phyloP scores from a whole-genome alignment of 2,888 invertebrate genomes.

The Scrobipalpa costella region DNA sequence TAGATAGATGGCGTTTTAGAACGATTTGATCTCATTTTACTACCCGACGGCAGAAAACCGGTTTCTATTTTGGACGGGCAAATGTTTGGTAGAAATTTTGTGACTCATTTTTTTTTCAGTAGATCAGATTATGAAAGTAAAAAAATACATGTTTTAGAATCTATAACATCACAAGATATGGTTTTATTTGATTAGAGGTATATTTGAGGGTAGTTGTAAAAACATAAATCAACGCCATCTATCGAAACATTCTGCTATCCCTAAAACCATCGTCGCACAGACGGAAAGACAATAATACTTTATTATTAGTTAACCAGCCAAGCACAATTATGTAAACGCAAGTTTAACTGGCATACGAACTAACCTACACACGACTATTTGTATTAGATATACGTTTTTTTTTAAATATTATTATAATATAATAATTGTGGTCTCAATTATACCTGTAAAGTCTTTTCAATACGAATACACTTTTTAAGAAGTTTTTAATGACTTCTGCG shows the following conservation, averaged over 20 bases:
- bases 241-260: slow-evolving; percentile 12
- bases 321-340: slow-evolving; percentile 60
- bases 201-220: not conserved
- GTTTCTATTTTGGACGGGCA: not conserved
- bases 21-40: not conserved
- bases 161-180: no score
- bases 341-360: slow-evolving; percentile 51
- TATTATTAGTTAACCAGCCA: slow-evolving; percentile 56
- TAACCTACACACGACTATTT: slow-evolving; percentile 61
- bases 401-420: slow-evolving; percentile 47
- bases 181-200: no score
- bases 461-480: slow-evolving; percentile 44
- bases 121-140: not conserved
- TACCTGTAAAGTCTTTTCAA: slow-evolving; percentile 56
- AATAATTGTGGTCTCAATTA: slow-evolving; percentile 62
- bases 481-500: slow-evolving; percentile 4
- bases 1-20: slow-evolving; percentile 14
- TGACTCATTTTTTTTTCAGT: no score
- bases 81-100: not conserved
- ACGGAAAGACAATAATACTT: slow-evolving; percentile 40
- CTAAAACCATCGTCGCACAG: slow-evolving; percentile 14
- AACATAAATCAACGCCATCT: not conserved
- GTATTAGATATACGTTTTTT: slow-evolving; percentile 50
- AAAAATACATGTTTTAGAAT: no score
- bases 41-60: not conserved